Base-by-base conservation (phyloP, 2,888 invertebrate genomes). In the Hydrotaea cyrtoneurina region DNA sequence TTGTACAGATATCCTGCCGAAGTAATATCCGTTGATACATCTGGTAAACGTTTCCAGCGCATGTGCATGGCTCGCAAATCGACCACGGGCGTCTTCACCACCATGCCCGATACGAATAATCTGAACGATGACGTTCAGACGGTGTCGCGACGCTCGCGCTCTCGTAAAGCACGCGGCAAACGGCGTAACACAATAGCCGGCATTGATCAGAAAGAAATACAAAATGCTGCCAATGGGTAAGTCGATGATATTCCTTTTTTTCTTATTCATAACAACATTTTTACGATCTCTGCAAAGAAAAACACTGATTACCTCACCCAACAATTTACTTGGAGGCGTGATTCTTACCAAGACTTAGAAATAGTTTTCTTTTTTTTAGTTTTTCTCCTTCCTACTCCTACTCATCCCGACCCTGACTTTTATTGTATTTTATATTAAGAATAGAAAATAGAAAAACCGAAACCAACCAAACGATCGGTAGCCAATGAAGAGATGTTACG, bases 121-220 rank as follows among this genome's bases (percentile, higher is more conserved):
- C 88, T 91, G 78, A 92, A 92, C 83, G 92, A 91, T 71, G 94
- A 94, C 89, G 94, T 94, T 62, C 94, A 94, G 92, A 94, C 94
- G 66, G 94, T 95, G 82, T 95, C 95, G 90, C 94, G 96, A 88
- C 93, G 96, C 88, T 95, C 95, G 77, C 94, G 96, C 90, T 94
- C 95, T 73, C 94, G 96, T 88, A 95, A 96, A 92, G 95, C 96
- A 86, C 94, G 97, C 88, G 96, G 96, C 92, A 96, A 96, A 93
- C 94, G 97, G 93, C 94, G 97, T 92, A 98, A 97, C 93, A 98
- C 97, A 90, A 96, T 98, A 91, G 96, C 97, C 89, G 97, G 97
- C 92, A 97, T 96, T 89, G 97, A 97, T 94, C 96, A 96, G 92
- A 96, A 96, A 93, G 97, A 97, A 94, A 96, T 97, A 93, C 95